Evolutionary conservation across 1,140 invertebrate species (phyloP), one percentile per base, ranked within the genome.

Genomic region (Dolichoris vasculosae): DNA sequence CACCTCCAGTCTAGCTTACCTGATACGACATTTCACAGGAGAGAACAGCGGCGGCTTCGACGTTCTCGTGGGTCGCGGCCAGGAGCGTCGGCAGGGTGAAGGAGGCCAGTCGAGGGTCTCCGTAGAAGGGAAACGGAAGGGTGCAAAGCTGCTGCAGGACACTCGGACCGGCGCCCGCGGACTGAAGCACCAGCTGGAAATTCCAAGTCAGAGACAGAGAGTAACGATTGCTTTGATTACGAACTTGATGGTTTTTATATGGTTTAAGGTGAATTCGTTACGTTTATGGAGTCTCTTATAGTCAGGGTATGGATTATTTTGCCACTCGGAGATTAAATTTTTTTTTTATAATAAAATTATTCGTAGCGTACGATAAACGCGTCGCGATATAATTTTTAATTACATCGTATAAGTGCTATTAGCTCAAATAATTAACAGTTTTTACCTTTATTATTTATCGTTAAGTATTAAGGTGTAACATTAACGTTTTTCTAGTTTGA

Each of bases 81-180:
- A 98, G 95, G 51, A 99, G 94, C 0, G 97, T 98, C 2, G 98
- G 98, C 92, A 98, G 97, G 40, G 99, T 95, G 46, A 97, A 95
- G 75, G 94, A 94, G 82, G 96, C 96, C 51, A 98, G 94, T 38
- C 93, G 89, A 48, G 95, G 94, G 76, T 97, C 96, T 71, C 96
- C 96, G 92, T 98, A 98, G 94, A 98, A 99, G 71, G 96, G 96
- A 90, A 98, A 98, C 4, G 98, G 97, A 86, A 99, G 92, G 3
- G 95, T 96, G 90, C 97, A 98, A n/a, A 99, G 93, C 89, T 98
- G 97, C 91, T 98, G 97, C 4, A 99, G 94, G 77, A 98, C 97
- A 43, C 97, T 98, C 38, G 95, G 97, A 76, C 95, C 95, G 91
- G 95, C 96, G 75, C 95, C 97, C 87, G 96, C 97, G 90, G 97